Percentiles rank a stretch among this genome's conserved stretches.
Evolutionary conservation across 2,113 vertebrate genomes (phyloP).

Genomic region (Chamaetylas fuelleborni): DNA sequence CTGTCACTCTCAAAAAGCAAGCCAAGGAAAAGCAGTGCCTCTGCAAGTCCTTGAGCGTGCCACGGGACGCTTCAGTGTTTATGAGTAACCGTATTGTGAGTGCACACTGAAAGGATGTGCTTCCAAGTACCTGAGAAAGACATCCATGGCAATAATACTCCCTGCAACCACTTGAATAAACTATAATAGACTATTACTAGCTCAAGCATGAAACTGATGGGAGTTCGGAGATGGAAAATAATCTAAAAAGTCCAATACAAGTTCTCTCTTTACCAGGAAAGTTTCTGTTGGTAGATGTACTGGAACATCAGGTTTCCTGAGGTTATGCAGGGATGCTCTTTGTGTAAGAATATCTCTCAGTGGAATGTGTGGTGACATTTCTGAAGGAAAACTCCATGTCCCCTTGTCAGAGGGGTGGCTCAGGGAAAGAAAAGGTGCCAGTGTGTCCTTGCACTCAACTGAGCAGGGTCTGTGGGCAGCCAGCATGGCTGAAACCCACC

Average conservation of each 20-base stretch:
- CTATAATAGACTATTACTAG: not conserved
- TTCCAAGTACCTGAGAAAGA: not conserved
- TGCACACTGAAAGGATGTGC: not conserved
- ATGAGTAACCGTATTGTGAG: not conserved
- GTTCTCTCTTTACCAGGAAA: not conserved
- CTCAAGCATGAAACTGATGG: not conserved
- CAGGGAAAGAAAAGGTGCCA: not conserved
- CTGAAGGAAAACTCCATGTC: not conserved
- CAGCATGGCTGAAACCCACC: not conserved
- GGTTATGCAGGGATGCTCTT: not conserved
- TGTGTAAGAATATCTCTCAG: not conserved
- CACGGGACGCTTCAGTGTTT: not conserved
- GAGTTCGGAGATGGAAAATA: not conserved
- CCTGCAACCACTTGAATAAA: constrained; percentile 13
- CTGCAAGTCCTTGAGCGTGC: not conserved
- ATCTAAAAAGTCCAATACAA: not conserved
- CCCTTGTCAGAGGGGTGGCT: not conserved
- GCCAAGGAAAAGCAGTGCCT: not conserved
- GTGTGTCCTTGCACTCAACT: not conserved
- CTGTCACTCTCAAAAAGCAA: not conserved
- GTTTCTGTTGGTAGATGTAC: not conserved
- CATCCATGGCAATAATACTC: not conserved
- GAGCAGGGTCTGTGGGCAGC: not conserved
- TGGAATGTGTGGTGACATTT: not conserved
- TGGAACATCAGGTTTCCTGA: not conserved